Percentiles rank a stretch among this genome's conserved stretches.
Conservation (phyloP, 1,140 invertebrate genomes). For the Monochamus saltuarius region DNA sequence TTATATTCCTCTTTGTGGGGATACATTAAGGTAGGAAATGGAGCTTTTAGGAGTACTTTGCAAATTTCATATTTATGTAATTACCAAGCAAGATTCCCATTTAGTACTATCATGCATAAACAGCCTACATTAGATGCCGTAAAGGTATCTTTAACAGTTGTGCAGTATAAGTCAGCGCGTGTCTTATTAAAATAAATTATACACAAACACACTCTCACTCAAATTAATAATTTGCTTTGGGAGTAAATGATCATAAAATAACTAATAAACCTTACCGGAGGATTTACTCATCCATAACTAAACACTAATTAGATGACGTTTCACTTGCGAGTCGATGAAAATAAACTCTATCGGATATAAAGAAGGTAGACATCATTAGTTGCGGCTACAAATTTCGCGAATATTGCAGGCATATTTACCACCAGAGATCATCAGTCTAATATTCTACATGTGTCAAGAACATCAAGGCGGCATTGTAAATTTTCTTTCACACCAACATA, state of each 20-base stretch:
- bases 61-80: no score
- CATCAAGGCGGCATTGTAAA: constrained; percentile 26
- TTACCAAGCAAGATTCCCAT: no score
- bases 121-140: no score
- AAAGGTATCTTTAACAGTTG: no score
- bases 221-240: constrained; percentile 8
- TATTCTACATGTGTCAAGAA: constrained; percentile 24
- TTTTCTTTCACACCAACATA: constrained; percentile 23
- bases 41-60: no score
- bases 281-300: constrained; percentile 18
- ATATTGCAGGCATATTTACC: constrained; percentile 1
- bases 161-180: no score
- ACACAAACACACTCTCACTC: neutral
- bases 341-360: neutral
- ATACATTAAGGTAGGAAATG: no score
- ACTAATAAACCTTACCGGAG: constrained; percentile 5
- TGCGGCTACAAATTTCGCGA: constrained; percentile 11
- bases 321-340: neutral
- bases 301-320: constrained; percentile 14
- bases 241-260: constrained; percentile 17
- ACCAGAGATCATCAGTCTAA: constrained; percentile 17
- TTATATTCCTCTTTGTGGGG: no score
- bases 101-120: no score
- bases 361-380: constrained; percentile 2
- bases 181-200: no score